Evolutionary conservation across 2,113 vertebrate species (phyloP).

Genomic region (Pycnonotus jocosus): DNA sequence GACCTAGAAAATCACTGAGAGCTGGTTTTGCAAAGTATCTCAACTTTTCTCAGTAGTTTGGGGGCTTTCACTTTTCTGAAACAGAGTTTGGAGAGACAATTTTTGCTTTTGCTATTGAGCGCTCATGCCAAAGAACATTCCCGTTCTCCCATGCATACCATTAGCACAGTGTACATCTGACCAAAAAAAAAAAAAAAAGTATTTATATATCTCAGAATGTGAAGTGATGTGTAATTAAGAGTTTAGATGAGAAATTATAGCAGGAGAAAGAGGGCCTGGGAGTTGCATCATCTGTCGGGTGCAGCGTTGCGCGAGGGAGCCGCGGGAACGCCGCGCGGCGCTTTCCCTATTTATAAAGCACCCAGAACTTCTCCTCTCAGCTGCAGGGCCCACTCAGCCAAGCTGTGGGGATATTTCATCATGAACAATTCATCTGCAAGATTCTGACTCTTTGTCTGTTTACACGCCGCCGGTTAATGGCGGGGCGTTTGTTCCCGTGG

Average conservation of each 20-base stretch:
- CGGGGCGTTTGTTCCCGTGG: accelerated
- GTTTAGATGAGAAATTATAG: neutral
- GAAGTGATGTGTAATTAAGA: constrained; percentile 46
- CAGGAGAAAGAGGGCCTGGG: neutral
- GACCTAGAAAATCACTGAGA: neutral
- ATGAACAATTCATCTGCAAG: neutral
- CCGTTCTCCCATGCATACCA: constrained; percentile 38
- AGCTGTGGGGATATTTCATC: neutral
- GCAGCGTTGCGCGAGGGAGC: neutral
- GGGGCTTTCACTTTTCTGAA: neutral
- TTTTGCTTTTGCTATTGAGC: neutral
- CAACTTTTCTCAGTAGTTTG: neutral
- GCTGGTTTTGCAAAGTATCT: neutral
- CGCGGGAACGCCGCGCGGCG: accelerated
- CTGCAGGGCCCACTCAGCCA: constrained; percentile 28
- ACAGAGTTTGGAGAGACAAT: neutral
- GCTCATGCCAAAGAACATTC: constrained; percentile 10
- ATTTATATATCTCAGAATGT: constrained; percentile 44
- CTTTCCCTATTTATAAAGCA: constrained; percentile 28
- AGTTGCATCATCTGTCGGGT: constrained; percentile 29
- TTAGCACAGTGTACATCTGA: constrained; percentile 59
- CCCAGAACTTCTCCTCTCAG: neutral
- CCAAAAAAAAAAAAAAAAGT: neutral
- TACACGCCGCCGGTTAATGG: neutral
- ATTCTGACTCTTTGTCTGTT: neutral